Conservation (phyloP, 64 coral and sea anemone genomes). For the Astreopora myriophthalma region DNA sequence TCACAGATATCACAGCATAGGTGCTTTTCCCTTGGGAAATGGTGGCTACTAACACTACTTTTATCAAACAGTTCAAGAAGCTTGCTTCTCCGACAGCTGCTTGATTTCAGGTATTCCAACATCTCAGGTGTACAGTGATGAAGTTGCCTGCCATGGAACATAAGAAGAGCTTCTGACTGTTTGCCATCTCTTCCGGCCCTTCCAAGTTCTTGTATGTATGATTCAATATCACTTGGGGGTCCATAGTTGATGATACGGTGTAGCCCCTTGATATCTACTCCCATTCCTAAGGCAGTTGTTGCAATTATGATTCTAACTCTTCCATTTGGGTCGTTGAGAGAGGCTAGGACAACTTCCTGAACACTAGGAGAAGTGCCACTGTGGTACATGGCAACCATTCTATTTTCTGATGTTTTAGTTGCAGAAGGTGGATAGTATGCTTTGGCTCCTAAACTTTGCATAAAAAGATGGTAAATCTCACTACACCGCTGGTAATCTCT, state of each 20-base stretch:
- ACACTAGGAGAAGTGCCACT: constrained; percentile 8
- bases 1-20: constrained; percentile 32
- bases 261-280: constrained; percentile 38
- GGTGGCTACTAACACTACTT: neutral
- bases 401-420: neutral
- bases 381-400: constrained; percentile 62
- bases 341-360: constrained; percentile 8
- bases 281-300: constrained; percentile 67
- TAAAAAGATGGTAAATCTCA: constrained; percentile 17
- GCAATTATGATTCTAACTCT: constrained; percentile 34
- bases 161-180: neutral
- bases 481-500: neutral
- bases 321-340: constrained; percentile 15
- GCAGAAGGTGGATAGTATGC: neutral
- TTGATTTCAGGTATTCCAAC: constrained; percentile 8
- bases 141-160: constrained; percentile 27
- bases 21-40: constrained; percentile 6
- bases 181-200: constrained; percentile 51
- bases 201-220: constrained; percentile 35
- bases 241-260: constrained; percentile 41
- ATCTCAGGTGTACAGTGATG: constrained; percentile 26
- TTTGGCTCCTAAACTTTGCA: neutral
- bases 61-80: constrained; percentile 1
- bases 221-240: constrained; percentile 37
- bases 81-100: neutral